Evolutionary conservation across 1,140 invertebrate genomes (phyloP).

Genomic region (Yoshiicerus persimilis): DNA sequence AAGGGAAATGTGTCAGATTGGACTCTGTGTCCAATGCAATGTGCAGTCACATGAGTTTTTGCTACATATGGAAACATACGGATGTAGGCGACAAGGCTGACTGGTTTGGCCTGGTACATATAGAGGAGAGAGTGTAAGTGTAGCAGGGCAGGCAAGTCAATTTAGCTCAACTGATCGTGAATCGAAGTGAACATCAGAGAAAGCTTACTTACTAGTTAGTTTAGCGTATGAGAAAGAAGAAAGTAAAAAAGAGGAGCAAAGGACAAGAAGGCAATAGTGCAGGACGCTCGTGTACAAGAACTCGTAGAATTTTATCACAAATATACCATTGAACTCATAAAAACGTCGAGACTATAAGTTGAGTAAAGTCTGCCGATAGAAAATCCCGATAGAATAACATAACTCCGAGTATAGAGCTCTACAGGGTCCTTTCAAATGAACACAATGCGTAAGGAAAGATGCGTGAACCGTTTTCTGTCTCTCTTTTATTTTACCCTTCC

Average conservation of each 20-base stretch:
- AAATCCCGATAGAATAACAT: neutral
- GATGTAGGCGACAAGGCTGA: neutral
- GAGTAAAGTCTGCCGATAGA: neutral
- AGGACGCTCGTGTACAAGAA: neutral
- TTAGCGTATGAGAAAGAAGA: neutral
- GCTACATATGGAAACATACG: neutral
- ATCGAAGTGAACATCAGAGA: neutral
- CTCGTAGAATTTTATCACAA: neutral
- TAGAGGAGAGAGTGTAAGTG: neutral
- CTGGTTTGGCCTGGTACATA: neutral
- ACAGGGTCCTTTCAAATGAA: neutral
- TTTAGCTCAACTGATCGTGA: neutral
- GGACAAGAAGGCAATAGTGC: neutral
- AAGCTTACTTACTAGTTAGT: neutral
- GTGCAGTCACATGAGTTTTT: neutral
- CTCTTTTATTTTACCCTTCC: neutral
- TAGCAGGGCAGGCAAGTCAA: neutral
- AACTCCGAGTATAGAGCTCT: neutral
- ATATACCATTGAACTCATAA: conserved; percentile 13
- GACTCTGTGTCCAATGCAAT: neutral
- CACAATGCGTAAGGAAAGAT: neutral
- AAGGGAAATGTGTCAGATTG: neutral
- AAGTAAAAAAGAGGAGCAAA: neutral
- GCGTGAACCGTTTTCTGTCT: neutral
- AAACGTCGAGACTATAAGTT: neutral